These are phyloP conservation scores for Mactra quadrangularis DNA, from an alignment of 1,140 invertebrate genomes.

Conservation along the genomic window DNA sequence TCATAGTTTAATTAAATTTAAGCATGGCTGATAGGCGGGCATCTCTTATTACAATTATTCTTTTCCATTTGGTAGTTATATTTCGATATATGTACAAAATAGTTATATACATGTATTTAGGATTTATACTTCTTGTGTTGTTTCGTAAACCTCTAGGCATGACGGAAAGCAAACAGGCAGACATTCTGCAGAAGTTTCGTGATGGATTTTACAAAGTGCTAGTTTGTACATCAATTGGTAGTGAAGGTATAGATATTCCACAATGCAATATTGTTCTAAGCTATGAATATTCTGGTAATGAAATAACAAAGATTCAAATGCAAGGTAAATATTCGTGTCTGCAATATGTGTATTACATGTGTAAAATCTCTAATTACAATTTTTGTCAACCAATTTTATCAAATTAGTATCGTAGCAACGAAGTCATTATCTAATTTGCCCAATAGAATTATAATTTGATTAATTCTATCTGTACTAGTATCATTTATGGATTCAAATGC, in stretches of 20 bases:
- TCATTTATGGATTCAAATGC: too few relatives aligned
- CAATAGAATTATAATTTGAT: background rate
- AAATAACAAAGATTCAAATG: constrained; percentile 60
- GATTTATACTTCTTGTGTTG: background rate
- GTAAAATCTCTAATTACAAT: background rate
- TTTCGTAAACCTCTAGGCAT: background rate
- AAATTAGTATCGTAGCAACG: background rate
- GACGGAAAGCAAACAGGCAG: constrained; percentile 43
- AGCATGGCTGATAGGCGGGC: too few relatives aligned
- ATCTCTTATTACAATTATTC: background rate
- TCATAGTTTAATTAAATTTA: too few relatives aligned
- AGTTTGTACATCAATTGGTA: constrained; percentile 56
- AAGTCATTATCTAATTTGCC: background rate
- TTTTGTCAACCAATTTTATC: background rate
- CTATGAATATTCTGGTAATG: constrained; percentile 53
- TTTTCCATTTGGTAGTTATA: background rate
- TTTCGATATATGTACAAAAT: background rate
- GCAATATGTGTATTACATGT: background rate
- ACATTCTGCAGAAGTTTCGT: constrained; percentile 16
- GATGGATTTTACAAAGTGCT: constrained; percentile 29
- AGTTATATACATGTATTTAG: background rate
- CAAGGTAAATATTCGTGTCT: constrained; percentile 26
- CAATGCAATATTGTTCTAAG: constrained; percentile 46
- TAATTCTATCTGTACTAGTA: background rate
- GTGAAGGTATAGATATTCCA: constrained; percentile 58